These are phyloP conservation scores for Panurus biarmicus DNA, from an alignment of 2,113 vertebrate genomes.

Conservation along the genomic window DNA sequence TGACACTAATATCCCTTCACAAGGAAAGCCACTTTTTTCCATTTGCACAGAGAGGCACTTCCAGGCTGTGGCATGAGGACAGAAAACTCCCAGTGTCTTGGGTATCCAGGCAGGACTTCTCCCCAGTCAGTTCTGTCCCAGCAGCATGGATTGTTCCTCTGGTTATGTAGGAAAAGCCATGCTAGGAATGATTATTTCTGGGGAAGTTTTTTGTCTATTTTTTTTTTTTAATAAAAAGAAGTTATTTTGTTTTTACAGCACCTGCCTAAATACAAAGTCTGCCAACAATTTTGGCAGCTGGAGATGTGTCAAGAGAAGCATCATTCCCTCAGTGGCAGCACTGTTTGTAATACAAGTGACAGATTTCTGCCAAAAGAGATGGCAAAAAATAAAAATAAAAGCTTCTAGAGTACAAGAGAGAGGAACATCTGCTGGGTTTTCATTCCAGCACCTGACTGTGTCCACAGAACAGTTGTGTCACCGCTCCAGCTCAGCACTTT, in stretches of 20 bases:
- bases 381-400: not conserved
- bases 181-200: not conserved
- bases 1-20: not conserved
- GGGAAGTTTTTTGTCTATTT: not conserved
- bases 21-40: not conserved
- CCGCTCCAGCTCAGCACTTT: not conserved
- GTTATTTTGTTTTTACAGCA: conserved; percentile 25
- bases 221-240: not conserved
- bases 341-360: not conserved
- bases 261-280: not conserved
- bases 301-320: not conserved
- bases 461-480: not conserved
- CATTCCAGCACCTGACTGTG: not conserved
- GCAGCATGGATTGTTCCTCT: not conserved
- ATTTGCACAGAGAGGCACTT: not conserved
- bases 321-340: not conserved
- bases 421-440: not conserved
- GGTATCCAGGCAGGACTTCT: not conserved
- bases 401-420: not conserved
- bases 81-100: not conserved
- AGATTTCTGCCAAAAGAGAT: not conserved
- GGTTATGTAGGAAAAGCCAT: not conserved
- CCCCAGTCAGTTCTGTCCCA: not conserved
- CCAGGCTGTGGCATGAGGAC: not conserved
- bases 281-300: not conserved